Conservation (phyloP, 2,113 vertebrate species). For the Phyllostomus hastatus region DNA sequence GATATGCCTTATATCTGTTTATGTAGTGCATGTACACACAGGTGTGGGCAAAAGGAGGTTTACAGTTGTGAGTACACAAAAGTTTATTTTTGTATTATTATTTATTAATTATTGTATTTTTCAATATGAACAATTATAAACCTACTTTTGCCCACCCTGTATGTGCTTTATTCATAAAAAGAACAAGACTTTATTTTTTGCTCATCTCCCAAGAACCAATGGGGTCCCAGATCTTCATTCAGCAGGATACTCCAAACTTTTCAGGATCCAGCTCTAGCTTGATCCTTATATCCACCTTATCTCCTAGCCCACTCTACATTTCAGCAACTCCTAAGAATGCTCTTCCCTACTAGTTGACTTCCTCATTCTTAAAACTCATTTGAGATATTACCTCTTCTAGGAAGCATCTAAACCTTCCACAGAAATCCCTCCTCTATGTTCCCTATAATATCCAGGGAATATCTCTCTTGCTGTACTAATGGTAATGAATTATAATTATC, state of each 20-base stretch:
- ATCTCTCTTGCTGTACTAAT: background rate
- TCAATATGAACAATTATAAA: too few species aligned
- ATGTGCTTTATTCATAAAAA: background rate
- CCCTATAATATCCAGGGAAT: background rate
- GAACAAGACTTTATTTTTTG: background rate
- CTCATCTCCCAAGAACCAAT: background rate
- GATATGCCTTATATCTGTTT: background rate
- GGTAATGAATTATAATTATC: conserved; percentile 37
- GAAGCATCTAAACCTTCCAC: background rate
- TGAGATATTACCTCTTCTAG: background rate
- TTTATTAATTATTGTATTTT: too few species aligned
- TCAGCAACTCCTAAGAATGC: background rate
- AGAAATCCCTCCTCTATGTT: conserved; percentile 18
- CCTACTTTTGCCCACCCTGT: background rate
- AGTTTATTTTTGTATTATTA: too few species aligned
- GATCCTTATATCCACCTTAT: background rate
- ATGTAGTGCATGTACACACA: background rate
- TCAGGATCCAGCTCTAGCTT: background rate
- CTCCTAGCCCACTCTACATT: background rate
- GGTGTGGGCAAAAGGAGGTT: too few species aligned
- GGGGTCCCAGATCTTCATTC: background rate
- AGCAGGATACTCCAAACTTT: background rate
- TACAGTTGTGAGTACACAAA: too few species aligned
- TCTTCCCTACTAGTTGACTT: background rate
- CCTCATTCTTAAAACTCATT: background rate